Evolutionary conservation across 2,888 invertebrate species (phyloP).

Genomic region (Parnassius glacialis): DNA sequence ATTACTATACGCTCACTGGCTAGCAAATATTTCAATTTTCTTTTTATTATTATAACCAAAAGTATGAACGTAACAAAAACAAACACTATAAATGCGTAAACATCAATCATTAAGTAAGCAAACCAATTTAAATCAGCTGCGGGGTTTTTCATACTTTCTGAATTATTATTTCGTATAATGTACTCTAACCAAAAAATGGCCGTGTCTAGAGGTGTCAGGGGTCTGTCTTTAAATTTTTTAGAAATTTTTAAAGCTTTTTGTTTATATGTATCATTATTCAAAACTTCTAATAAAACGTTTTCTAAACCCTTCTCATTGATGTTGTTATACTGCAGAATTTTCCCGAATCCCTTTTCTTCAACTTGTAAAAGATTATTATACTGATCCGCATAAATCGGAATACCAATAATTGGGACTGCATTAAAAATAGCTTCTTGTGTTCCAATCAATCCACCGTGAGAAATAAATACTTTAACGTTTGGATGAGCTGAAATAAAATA

Average conservation of each 20-base stretch:
- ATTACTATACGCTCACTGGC: no score
- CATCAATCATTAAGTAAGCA: slow-evolving; percentile 66
- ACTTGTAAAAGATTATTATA: slow-evolving; percentile 70
- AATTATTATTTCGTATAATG: slow-evolving; percentile 78
- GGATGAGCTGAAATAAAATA: slow-evolving; percentile 64
- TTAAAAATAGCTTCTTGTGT: slow-evolving; percentile 82
- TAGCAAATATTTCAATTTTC: slow-evolving; percentile 14
- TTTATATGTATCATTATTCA: slow-evolving; percentile 56
- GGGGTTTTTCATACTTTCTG: slow-evolving; percentile 73
- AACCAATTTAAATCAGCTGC: slow-evolving; percentile 65
- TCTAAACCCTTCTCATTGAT: slow-evolving; percentile 63
- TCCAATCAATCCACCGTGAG: slow-evolving; percentile 85
- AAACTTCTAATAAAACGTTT: slow-evolving; percentile 54
- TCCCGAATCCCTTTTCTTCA: slow-evolving; percentile 63
- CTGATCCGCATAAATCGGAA: slow-evolving; percentile 77
- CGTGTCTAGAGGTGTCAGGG: slow-evolving; percentile 70
- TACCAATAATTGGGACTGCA: slow-evolving; percentile 78
- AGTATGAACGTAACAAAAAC: slow-evolving; percentile 30
- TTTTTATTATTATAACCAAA: slow-evolving; percentile 30
- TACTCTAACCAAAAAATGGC: slow-evolving; percentile 81
- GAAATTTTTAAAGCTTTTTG: slow-evolving; percentile 63
- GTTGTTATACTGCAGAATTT: slow-evolving; percentile 61
- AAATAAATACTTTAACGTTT: slow-evolving; percentile 81
- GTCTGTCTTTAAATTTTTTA: slow-evolving; percentile 75
- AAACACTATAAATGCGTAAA: slow-evolving; percentile 52